Percentiles rank a stretch among this genome's conserved stretches.
These are phyloP conservation scores for Avahi laniger DNA, from an alignment of 2,797 vertebrate genomes.

Conservation along the genomic window DNA sequence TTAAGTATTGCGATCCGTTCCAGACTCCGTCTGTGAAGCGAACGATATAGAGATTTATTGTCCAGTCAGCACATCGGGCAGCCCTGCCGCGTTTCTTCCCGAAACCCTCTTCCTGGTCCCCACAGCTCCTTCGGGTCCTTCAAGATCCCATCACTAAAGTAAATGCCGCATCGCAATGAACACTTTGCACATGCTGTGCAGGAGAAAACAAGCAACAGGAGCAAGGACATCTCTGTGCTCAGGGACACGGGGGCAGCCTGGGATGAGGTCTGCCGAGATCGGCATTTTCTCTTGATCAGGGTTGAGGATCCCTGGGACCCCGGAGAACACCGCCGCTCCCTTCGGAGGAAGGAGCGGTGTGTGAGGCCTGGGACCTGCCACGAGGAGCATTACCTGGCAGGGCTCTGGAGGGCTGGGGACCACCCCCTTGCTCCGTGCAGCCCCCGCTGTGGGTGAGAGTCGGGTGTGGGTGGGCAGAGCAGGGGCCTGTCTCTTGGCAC, in stretches of 20 bases:
- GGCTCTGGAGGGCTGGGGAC: neutral
- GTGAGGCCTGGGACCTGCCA: neutral
- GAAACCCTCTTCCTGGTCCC: accelerated
- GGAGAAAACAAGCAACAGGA: neutral
- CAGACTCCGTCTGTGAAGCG: neutral
- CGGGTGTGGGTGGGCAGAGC: accelerated
- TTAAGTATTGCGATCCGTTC: conserved; percentile 54
- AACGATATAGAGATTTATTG: neutral
- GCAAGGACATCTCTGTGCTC: accelerated
- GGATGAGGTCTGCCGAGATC: neutral
- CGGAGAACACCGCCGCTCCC: accelerated
- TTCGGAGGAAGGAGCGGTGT: accelerated
- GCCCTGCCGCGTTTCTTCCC: neutral
- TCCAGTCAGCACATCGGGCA: neutral
- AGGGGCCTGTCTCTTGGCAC: accelerated
- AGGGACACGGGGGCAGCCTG: accelerated
- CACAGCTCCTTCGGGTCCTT: accelerated
- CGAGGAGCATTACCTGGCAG: accelerated
- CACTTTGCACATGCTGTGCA: accelerated
- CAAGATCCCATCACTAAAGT: neutral
- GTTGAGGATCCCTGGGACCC: accelerated
- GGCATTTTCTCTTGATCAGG: accelerated
- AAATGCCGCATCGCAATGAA: neutral
- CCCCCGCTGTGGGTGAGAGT: accelerated
- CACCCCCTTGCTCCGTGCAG: accelerated